Conservation (phyloP, 2,888 invertebrate species). For the Mythimna ferrago region DNA sequence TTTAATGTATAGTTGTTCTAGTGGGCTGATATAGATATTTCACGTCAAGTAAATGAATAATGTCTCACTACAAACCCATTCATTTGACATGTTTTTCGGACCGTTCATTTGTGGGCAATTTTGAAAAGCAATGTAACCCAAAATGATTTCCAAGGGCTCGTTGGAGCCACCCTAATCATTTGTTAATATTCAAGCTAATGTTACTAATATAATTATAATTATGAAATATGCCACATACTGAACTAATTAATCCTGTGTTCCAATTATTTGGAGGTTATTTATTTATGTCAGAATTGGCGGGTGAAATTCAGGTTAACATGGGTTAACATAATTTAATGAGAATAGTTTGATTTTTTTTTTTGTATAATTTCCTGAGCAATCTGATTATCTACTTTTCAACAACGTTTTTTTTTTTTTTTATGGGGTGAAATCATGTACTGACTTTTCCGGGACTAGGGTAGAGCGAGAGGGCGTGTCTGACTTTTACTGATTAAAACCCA, state of each 20-base stretch:
- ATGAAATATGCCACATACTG: constrained; percentile 14
- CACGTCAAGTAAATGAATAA: background rate
- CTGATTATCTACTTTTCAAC: too few relatives aligned
- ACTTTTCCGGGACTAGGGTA: too few relatives aligned
- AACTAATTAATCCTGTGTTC: constrained; percentile 16
- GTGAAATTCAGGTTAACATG: constrained; percentile 15
- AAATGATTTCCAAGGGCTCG: constrained; percentile 14
- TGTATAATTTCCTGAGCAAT: background rate
- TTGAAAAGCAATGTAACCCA: constrained; percentile 31
- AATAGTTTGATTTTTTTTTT: background rate
- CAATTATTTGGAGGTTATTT: constrained; percentile 31
- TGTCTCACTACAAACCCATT: constrained; percentile 7
- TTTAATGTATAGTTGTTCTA: too few relatives aligned
- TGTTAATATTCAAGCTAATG: constrained; percentile 8
- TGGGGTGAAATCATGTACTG: too few relatives aligned
- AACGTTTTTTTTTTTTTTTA: too few relatives aligned
- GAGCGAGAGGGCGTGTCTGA: too few relatives aligned
- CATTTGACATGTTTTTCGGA: constrained; percentile 29
- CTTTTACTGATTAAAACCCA: too few relatives aligned
- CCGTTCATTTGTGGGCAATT: constrained; percentile 30
- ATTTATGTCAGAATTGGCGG: constrained; percentile 9
- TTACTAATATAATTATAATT: background rate
- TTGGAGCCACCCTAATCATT: background rate
- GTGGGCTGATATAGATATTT: too few relatives aligned
- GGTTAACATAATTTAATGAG: constrained; percentile 12